A percentile compares a stretch with the other conserved stretches of the same genome.
Conservation (phyloP, 1,140 invertebrate species). For the Metopolophium dirhodum region DNA sequence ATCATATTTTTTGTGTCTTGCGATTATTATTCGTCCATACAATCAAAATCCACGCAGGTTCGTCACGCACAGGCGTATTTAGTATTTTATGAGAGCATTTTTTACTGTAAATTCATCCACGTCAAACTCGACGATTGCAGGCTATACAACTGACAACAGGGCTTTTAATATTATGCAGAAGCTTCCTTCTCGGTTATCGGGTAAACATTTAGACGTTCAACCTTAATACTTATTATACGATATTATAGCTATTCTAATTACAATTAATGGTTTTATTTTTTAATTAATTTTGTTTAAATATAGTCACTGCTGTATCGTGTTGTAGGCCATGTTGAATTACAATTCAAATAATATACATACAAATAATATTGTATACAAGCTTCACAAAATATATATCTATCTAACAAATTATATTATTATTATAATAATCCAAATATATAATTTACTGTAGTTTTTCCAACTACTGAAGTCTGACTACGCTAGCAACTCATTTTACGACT, state of each 20-base stretch:
- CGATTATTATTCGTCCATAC: background rate
- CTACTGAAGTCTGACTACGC: background rate
- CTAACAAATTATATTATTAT: background rate
- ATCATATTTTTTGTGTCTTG: background rate
- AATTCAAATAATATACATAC: background rate
- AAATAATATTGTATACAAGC: background rate
- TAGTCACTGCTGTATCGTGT: too few species aligned
- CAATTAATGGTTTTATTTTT: too few species aligned
- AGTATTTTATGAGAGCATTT: background rate
- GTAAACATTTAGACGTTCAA: background rate
- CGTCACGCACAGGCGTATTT: background rate
- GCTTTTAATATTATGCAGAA: background rate
- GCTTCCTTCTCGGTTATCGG: rapidly evolving
- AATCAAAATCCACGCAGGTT: background rate
- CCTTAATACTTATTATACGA: background rate
- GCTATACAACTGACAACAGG: background rate
- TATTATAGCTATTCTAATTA: too few species aligned
- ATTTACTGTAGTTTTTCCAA: background rate
- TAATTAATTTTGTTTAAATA: too few species aligned
- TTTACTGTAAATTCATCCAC: background rate
- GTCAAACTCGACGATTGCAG: background rate
- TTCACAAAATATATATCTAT: background rate
- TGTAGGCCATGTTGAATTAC: too few species aligned
- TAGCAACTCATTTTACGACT: background rate
- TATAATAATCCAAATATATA: background rate